Conservation (phyloP, 2,888 invertebrate species). For the Nebria salina region DNA sequence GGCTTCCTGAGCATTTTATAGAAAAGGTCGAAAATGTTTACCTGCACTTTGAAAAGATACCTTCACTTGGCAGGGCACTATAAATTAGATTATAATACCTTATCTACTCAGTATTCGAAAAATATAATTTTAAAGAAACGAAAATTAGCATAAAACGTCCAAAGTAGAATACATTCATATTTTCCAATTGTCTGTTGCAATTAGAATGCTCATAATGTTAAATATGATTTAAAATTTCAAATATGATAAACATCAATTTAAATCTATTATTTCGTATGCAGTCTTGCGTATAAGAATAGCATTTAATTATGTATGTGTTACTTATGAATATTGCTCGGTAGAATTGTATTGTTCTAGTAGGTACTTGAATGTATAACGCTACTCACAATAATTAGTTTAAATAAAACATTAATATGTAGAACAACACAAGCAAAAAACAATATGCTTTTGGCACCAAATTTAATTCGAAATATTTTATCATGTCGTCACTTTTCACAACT, state of each 20-base stretch:
- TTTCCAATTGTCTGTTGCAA: background rate
- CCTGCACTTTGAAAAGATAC: background rate
- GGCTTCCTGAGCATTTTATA: background rate
- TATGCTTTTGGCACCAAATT: conserved; percentile 18
- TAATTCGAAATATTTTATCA: conserved; percentile 25
- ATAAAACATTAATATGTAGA: background rate
- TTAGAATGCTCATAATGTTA: background rate
- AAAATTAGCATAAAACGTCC: background rate
- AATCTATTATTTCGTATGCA: background rate
- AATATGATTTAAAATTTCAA: background rate
- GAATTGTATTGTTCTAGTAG: background rate
- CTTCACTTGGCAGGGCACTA: background rate
- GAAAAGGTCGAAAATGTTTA: background rate
- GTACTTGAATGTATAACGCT: background rate
- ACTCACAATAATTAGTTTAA: background rate
- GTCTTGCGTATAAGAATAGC: background rate
- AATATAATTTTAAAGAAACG: background rate
- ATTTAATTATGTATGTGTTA: background rate
- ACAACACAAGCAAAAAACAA: background rate
- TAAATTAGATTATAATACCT: conserved; percentile 1
- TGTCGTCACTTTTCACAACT: conserved; percentile 34
- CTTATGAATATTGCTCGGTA: background rate
- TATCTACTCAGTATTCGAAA: background rate
- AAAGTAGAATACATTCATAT: background rate
- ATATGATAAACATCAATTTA: background rate